These are phyloP conservation scores for Hyposmocoma kahamanoa DNA, from an alignment of 1,140 invertebrate genomes.

Conservation along the genomic window DNA sequence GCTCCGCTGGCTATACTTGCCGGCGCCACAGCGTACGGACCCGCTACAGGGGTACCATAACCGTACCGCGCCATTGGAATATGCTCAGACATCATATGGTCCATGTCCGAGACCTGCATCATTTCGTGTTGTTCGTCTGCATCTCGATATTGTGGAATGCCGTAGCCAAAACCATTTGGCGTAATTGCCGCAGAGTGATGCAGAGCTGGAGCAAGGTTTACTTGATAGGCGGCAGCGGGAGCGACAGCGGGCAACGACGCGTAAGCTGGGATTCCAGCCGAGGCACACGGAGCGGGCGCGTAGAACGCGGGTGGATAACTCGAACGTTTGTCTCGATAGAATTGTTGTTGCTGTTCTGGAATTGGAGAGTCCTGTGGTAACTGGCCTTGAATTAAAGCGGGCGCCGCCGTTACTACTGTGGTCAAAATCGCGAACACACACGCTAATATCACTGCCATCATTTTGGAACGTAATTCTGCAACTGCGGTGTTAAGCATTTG, in stretches of 20 bases:
- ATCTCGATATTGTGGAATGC: constrained; percentile 36
- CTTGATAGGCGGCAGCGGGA: constrained; percentile 1
- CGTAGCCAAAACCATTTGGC: constrained; percentile 20
- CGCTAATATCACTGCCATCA: neutral
- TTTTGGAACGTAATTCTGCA: neutral
- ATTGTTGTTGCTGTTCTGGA: neutral
- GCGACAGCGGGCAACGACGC: constrained; percentile 13
- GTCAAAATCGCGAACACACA: neutral
- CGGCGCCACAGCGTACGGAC: neutral
- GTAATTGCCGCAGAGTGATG: neutral
- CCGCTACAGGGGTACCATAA: constrained; percentile 11
- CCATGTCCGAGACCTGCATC: constrained; percentile 38
- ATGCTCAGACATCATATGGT: constrained; percentile 23
- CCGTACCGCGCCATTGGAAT: constrained; percentile 26
- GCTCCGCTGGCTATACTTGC: constrained; percentile 7
- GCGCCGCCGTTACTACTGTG: neutral
- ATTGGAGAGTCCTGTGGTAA: neutral
- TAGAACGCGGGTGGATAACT: neutral
- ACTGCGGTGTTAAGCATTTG: neutral
- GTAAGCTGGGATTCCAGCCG: constrained; percentile 13
- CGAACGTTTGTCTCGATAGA: neutral
- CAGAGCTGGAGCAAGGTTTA: constrained; percentile 3
- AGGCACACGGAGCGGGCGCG: neutral
- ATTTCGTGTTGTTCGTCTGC: constrained; percentile 28
- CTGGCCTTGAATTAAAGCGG: neutral